Evolutionary conservation across 35 echinoderm and acorn worm genomes (phyloP).

Genomic region (Patiria miniata): DNA sequence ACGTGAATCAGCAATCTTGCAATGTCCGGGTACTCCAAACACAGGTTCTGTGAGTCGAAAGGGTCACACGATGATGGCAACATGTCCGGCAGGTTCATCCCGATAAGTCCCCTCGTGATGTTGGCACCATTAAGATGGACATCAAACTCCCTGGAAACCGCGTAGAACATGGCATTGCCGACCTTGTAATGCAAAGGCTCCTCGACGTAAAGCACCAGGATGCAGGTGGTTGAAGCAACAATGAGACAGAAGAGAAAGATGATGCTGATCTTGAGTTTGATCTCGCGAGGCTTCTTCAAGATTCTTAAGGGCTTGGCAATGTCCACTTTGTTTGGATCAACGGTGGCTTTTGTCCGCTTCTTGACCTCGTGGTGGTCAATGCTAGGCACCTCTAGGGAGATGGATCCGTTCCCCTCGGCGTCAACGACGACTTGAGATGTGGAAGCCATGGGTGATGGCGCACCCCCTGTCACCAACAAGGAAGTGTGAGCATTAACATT

Average conservation of each 20-base stretch:
- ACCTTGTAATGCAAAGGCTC: slow-evolving; percentile 57
- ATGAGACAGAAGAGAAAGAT: slow-evolving; percentile 42
- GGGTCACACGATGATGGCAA: slow-evolving; percentile 54
- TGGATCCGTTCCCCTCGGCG: not conserved
- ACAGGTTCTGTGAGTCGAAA: slow-evolving; percentile 33
- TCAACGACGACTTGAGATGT: not conserved
- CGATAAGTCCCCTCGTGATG: slow-evolving; percentile 39
- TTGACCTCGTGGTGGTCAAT: slow-evolving; percentile 18
- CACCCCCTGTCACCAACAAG: slow-evolving; percentile 39
- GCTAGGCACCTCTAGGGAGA: slow-evolving; percentile 1
- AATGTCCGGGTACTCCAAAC: slow-evolving; percentile 54
- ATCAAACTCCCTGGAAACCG: slow-evolving; percentile 39
- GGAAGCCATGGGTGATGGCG: not conserved
- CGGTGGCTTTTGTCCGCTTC: slow-evolving; percentile 4
- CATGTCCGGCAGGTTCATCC: slow-evolving; percentile 36
- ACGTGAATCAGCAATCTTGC: slow-evolving; percentile 45
- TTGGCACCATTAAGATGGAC: slow-evolving; percentile 31
- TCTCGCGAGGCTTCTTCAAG: slow-evolving; percentile 53
- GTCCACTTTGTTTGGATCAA: slow-evolving; percentile 40
- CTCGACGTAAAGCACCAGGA: slow-evolving; percentile 56
- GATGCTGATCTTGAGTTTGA: slow-evolving; percentile 49
- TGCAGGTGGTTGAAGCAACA: slow-evolving; percentile 46
- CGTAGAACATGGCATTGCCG: slow-evolving; percentile 36
- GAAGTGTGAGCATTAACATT: slow-evolving; percentile 10
- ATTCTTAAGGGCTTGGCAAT: slow-evolving; percentile 46